Evolutionary conservation across 2,113 vertebrate genomes (phyloP), one percentile per base, ranked within the genome.

Genomic region (Acanthisitta chloris): DNA sequence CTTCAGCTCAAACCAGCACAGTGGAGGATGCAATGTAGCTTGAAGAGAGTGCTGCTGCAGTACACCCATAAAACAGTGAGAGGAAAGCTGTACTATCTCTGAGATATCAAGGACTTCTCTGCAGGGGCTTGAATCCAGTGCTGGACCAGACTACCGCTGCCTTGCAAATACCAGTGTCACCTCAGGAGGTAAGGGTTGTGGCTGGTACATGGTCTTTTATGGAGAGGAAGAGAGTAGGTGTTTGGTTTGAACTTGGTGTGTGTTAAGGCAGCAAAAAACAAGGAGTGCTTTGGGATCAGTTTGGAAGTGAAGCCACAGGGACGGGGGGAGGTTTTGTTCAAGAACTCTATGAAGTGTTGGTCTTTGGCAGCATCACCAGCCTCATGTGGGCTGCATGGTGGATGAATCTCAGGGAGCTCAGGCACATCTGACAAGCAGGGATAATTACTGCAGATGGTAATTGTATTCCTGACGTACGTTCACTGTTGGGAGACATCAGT

Each of bases 151-250:
- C 26, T 29, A 9, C 16, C 31, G 26, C 45, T 64, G 48, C 43
- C 46, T 86, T 88, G 28, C 33, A 64, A 67, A 79, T 62, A n/a
- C 23, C 38, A 58, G 33, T 58, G 31, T 46, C 9, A 8, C 34
- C 23, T 80, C 80, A 76, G 58, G 34, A 64, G 43, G 33, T 89
- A 66, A 93, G 76, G 11, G 26, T 72, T 38, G 16, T 0, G 4
- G 33, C 34, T 49, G 59, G 17, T 57, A 11, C 13, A 7, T 0
- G 3, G 38, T n/a, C 14, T 31, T 42, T 12, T 48, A 1, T 1
- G 4, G 31, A 81, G 54, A 51, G 46, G 24, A 48, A 67, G 26
- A 57, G 13, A 73, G 16, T 48, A 72, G 3, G 24, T 65, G 21
- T 54, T 85, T 38, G 13, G 4, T 71, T 40, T 85, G 71, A 78